phyloP scores from a whole-genome alignment of 2,113 vertebrate species.

The Equus quagga region DNA sequence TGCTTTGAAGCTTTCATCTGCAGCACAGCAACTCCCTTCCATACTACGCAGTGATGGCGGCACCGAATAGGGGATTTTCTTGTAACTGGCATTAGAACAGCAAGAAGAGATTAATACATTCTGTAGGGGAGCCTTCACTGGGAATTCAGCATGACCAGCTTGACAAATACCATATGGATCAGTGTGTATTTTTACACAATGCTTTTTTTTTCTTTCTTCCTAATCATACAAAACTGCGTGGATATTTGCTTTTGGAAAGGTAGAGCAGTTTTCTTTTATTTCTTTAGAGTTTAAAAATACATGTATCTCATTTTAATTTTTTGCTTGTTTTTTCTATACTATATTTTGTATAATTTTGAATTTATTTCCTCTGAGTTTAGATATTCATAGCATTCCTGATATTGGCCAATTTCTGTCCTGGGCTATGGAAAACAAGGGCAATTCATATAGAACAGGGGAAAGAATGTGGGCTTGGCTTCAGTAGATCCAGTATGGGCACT shows the following conservation, averaged over 20 bases:
- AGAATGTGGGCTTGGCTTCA: neutral
- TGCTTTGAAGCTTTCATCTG: neutral
- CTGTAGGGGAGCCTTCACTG: neutral
- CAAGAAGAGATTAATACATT: neutral
- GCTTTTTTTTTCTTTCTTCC: neutral
- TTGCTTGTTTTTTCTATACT: neutral
- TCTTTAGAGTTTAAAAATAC: neutral
- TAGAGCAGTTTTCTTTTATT: neutral
- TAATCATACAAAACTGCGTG: neutral
- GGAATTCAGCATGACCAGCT: neutral
- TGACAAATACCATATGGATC: neutral
- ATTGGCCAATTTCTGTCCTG: neutral
- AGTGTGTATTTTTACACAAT: neutral
- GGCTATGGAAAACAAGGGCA: neutral
- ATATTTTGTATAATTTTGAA: neutral
- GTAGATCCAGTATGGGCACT: accelerated
- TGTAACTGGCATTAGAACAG: neutral
- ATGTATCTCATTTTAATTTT: neutral
- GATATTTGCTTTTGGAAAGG: neutral
- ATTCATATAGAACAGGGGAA: neutral
- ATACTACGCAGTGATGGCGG: accelerated
- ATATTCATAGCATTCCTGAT: neutral
- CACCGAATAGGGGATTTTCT: neutral
- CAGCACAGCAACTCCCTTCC: neutral
- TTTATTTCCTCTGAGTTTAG: neutral